Base-by-base conservation (phyloP, 2,113 vertebrate species). In the Sula dactylatra region DNA sequence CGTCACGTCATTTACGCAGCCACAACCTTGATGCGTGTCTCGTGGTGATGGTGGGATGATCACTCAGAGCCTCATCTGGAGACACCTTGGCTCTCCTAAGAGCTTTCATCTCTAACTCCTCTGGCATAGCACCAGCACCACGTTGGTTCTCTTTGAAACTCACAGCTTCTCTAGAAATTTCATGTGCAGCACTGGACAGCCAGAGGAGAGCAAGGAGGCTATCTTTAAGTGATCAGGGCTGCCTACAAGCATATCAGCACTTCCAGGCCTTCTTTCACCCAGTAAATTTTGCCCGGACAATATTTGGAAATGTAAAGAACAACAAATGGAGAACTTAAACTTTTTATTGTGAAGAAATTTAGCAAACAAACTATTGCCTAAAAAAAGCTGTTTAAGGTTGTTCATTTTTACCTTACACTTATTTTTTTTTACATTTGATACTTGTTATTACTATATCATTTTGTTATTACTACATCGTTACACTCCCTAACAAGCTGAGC, bases 181-280 rank as follows among this genome's bases (percentile, higher is more conserved):
- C 22, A 16, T 12, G 3, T 11, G 16, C 22, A 18, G 8, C 34
- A 56, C 14, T 59, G n/a, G 25, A 69, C 16, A 66, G 50, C 7
- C 50, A 56, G 11, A 47, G 25, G 25, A 73, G 16, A 66, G 24
- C 47, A 89, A 76, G n/a, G 45, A 62, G 2, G 13, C 18, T 70
- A 15, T 16, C 27, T 55, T 13, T 32, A 80, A 76, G n/a, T 2
- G 6, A 38, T 20, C 21, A 72, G 34, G 34, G 16, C 7, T 81
- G 40, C 3, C 2, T 81, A 15, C 11, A 44, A 64, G 32, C 10
- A 10, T 25, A 65, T n/a, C 1, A 0, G 19, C 17, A 59, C 9
- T 65, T n/a, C 12, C 29, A 77, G 54, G 9, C 40, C 38, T 40
- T 49, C n/a, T 27, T 40, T 26, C 11, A 12, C 17, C 20, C 13